Evolutionary conservation across 2,113 vertebrate species (phyloP), one percentile per base, ranked within the genome.

Genomic region (Percopsis transmontana): DNA sequence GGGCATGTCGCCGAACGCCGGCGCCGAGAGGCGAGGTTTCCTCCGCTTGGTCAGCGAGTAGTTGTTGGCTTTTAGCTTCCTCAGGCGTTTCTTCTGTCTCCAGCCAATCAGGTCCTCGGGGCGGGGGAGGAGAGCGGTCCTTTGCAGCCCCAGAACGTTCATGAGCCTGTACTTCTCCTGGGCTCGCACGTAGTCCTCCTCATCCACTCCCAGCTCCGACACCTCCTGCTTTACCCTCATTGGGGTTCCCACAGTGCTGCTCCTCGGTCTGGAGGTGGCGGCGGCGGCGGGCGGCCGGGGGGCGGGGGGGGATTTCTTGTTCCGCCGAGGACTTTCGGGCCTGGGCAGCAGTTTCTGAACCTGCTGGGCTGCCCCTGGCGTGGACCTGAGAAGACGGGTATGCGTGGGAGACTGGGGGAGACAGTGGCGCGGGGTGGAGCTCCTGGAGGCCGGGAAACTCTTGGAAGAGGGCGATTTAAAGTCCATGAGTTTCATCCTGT

Each of bases 101-200:
- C 93, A 93, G 39, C 92, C 91, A 6, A 92, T 89, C 45, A 91
- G 79, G 66, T 92, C 92, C 48, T 93, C 92, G 9, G 91, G 91
- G 69, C 90, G 74, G 15, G 90, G 89, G 3, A 92, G 76, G 18
- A 93, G 84, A 27, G 91, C 91, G 0, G 92, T 94, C 74, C 93
- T 86, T 76, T 92, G 92, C 19, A 93, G 83, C n/a, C 93, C 93
- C 24, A 94, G 85, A 5, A 94, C 91, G 56, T 85, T 89, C 80
- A 94, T 93, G 15, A 94, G 82, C 56, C 90, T 83, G 81, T 94
- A 94, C 72, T 94, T 94, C 77, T 94, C 92, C 69, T 91, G 91
- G 12, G 89, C 89, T 54, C 90, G 84, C 3, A 87, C 89, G 54
- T 86, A 89, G 68, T 92, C 90, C 59, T 88, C 80, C 63, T 93